Base-by-base conservation (phyloP, 2,797 vertebrate genomes). In the Threskiornis aethiopicus region DNA sequence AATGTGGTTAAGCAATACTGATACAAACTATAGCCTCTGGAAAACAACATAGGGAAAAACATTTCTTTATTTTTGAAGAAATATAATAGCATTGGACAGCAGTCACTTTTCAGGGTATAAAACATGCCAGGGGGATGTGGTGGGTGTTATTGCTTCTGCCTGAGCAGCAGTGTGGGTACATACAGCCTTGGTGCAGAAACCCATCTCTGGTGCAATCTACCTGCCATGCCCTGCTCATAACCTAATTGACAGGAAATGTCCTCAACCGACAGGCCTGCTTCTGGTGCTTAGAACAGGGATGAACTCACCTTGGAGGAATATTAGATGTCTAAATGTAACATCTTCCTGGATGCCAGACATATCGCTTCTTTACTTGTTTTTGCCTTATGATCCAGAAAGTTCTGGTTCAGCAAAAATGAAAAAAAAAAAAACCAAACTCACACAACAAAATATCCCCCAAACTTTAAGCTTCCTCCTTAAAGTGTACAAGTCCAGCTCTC, bases 91-190 rank as follows among this genome's bases (percentile, higher is more conserved):
- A 70, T 19, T 39, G 35, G n/a, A 6, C 6, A 79, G 13, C n/a
- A 72, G 33, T 31, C 24, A 62, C 8, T 78, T 79, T 72, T 71
- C 35, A 76, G 33, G 5, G 4, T 70, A 41, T 70, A 37, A 88
- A 83, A 55, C 12, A 33, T 26, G 5, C 3, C 4, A 13, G 14
- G 20, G 24, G 2, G 9, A 41, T 1, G 0, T 0, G 2, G 10
- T 44, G 4, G 9, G 3, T 86, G 35, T 42, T 77, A 54, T 4
- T 37, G 2, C 16, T 87, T 24, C 25, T 73, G n/a, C 9, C 15
- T 47, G 51, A 37, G 26, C 18, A 61, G 12, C 5, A 33, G 2
- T 28, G 22, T 46, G 20, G 7, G 11, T 61, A 41, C 28, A 6
- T 22, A 49, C 5, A 82, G 16, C 9, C 57, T 41, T 57, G 11